Evolutionary conservation across 2,113 vertebrate genomes (phyloP), one percentile per base, ranked within the genome.

Genomic region (Spheniscus mendiculus): DNA sequence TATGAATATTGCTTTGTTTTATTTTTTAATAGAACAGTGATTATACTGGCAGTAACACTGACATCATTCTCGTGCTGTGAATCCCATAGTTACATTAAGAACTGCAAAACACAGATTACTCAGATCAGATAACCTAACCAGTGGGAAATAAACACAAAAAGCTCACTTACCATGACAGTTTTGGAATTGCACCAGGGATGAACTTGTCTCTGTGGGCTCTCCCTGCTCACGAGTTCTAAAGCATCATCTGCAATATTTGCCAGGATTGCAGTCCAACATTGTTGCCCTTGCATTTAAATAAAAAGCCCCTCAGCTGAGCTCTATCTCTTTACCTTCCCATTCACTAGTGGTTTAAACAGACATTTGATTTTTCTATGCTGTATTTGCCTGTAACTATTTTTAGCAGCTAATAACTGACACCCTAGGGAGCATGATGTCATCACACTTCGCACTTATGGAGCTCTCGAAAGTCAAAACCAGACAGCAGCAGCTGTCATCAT

Each of bases 361-460:
- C 86, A 94, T 97, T 96, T 85, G 85, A 88, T 93, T 97, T 95
- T 96, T 96, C 97, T 96, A 2, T 93, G 92, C 95, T 15, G 56
- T 95, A 73, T 91, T 97, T 90, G 93, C 90, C 89, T 92, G 83
- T 85, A 96, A 87, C 97, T 98, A 97, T 97, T 98, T 96, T 97
- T 97, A 97, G 97, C 95, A 87, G 62, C 92, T 96, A 83, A 96
- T 96, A 96, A 92, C 91, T 95, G 97, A 77, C 96, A 95, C 92
- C 83, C 83, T 82, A 47, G 96, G 95, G 94, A 96, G 91, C 19
- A 52, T 98, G 97, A 97, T 95, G 87, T 98, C 97, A 97, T 63
- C 86, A 44, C 62, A 49, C 92, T 79, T 96, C 16, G 36, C 81
- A 52, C 97, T 95, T 61, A 87, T 1, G 6, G 83, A 92, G 93